These are phyloP conservation scores for Platanista minor DNA, from an alignment of 2,113 vertebrate genomes.

Conservation along the genomic window DNA sequence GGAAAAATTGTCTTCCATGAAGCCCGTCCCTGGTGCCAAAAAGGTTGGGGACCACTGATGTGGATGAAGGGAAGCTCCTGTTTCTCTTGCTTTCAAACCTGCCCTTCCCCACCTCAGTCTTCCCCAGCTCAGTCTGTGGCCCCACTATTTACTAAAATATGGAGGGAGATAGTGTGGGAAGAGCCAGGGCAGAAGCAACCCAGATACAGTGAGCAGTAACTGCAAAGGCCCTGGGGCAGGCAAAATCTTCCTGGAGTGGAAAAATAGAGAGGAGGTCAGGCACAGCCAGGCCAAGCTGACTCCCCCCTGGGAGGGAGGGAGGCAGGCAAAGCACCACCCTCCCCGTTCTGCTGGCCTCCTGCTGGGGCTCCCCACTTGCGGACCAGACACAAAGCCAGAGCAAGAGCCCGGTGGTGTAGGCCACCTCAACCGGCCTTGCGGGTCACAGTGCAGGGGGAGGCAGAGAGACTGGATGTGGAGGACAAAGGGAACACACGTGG, in stretches of 20 bases:
- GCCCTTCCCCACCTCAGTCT: neutral
- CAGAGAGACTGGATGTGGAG: rapidly evolving
- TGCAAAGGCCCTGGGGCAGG: neutral
- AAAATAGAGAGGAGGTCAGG: neutral
- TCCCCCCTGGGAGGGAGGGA: neutral
- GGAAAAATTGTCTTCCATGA: no score
- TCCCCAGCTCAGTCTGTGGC: neutral
- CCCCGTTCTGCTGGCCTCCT: neutral
- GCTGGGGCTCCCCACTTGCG: neutral
- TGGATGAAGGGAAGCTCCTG: neutral
- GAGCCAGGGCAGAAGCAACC: no score
- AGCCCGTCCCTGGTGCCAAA: no score
- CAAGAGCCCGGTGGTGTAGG: neutral
- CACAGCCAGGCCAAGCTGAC: neutral
- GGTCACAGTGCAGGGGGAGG: neutral
- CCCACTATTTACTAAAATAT: neutral
- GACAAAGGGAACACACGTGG: neutral
- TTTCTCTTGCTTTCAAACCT: neutral
- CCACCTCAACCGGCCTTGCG: no score
- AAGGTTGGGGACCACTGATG: no score
- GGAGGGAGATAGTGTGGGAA: neutral
- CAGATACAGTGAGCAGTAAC: no score
- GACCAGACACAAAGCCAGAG: neutral
- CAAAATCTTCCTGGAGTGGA: neutral
- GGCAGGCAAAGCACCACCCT: neutral